phyloP scores from a whole-genome alignment of 2,888 invertebrate genomes.

The Drosophila lutescens region DNA sequence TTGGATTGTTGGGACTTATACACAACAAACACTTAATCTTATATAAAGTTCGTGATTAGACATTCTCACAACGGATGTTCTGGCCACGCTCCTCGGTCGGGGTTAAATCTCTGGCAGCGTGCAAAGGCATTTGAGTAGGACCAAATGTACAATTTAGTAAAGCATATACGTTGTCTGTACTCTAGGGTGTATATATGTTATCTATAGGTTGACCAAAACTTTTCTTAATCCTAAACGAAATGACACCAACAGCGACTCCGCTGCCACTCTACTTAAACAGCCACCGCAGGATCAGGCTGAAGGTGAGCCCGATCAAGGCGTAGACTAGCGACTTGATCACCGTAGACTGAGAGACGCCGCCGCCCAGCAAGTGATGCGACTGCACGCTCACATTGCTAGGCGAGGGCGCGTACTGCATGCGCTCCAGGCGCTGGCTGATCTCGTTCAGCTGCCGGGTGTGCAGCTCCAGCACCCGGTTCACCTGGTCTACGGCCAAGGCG shows the following conservation, averaged over 20 bases:
- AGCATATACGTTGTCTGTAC: slow-evolving; percentile 30
- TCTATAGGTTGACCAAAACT: slow-evolving; percentile 59
- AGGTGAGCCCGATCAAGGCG: slow-evolving; percentile 72
- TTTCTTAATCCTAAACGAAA: slow-evolving; percentile 52
- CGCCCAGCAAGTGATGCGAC: slow-evolving; percentile 51
- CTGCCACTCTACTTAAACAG: slow-evolving; percentile 70
- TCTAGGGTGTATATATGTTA: slow-evolving; percentile 27
- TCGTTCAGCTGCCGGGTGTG: slow-evolving; percentile 85
- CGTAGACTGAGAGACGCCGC: slow-evolving; percentile 70
- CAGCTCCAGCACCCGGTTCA: slow-evolving; percentile 85
- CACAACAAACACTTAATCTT: slow-evolving; percentile 28
- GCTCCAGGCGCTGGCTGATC: slow-evolving; percentile 80
- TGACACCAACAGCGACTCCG: slow-evolving; percentile 37
- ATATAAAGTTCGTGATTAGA: slow-evolving; percentile 56
- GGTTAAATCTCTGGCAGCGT: slow-evolving; percentile 41
- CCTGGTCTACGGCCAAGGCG: slow-evolving; percentile 85
- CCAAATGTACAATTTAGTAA: slow-evolving; percentile 53
- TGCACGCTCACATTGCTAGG: slow-evolving; percentile 28
- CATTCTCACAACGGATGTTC: slow-evolving; percentile 16
- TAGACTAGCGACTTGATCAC: slow-evolving; percentile 76
- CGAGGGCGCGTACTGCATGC: slow-evolving; percentile 79
- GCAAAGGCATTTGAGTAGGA: slow-evolving; percentile 59
- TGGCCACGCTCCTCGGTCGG: slow-evolving; percentile 7
- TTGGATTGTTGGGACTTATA: slow-evolving; percentile 17
- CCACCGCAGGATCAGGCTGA: slow-evolving; percentile 80